Percentiles rank a stretch among this genome's conserved stretches.
Conservation (phyloP, 2,113 vertebrate genomes). For the Pomatorhinus ruficollis region DNA sequence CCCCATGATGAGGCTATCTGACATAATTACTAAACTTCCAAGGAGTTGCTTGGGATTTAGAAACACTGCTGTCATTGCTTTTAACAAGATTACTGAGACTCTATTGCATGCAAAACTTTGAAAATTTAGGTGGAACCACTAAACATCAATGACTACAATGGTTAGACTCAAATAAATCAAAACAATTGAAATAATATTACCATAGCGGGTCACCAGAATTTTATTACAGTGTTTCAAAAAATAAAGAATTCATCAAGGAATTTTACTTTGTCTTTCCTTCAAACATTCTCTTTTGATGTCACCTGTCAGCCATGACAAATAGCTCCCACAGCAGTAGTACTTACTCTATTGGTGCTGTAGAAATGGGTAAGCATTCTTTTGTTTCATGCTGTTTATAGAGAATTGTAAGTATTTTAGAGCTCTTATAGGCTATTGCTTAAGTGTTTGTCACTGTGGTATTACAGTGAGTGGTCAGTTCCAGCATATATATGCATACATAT, state of each 20-base stretch:
- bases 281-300: neutral
- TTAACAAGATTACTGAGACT: slow-evolving; percentile 1
- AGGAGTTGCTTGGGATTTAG: neutral
- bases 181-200: neutral
- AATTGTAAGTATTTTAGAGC: neutral
- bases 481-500: neutral
- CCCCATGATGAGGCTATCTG: neutral
- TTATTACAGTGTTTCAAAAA: neutral
- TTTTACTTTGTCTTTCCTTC: neutral
- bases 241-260: neutral
- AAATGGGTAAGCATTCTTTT: neutral
- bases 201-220: neutral
- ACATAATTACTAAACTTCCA: neutral
- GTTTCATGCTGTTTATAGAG: neutral
- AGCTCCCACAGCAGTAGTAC: neutral
- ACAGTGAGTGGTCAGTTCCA: neutral
- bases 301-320: neutral
- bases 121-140: neutral
- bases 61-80: neutral
- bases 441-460: neutral
- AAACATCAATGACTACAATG: neutral
- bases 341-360: neutral
- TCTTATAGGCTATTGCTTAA: neutral
- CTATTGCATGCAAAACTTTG: neutral
- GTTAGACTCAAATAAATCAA: neutral